Evolutionary conservation across 2,888 invertebrate species (phyloP), one percentile per base, ranked within the genome.

Genomic region (Eupelmus urozonus): DNA sequence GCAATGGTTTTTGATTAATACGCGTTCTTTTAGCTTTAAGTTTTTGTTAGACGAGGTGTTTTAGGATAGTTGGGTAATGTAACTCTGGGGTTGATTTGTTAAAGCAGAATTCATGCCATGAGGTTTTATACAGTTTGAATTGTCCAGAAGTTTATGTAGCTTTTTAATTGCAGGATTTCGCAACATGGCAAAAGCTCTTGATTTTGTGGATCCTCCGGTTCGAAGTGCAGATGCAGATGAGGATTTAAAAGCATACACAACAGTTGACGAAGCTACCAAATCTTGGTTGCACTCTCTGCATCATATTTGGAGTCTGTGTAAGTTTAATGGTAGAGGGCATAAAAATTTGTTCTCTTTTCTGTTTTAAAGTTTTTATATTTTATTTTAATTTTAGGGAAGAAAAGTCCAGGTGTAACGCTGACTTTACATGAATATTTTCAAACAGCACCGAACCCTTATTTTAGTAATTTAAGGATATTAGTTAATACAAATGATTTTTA

Each of bases 401-500:
- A 91, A 85, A 92, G 92, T 87, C 87, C 90, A 18, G 88, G 90
- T 29, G 87, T 93, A n/a, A 90, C 91, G 66, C 89, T 88, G 81
- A 91, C 91, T 71, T 88, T 93, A 7, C 87, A 89, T 67, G 84
- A 90, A 27, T 92, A 92, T 83, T 92, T 92, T 82, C 88, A 90
- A 49, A 89, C 89, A 34, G 90, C 91, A 78, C 87, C 89, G 25
- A 93, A 94, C 87, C 93, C 94, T 2, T 94, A 92, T 85, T 90
- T 92, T 83, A 90, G 93, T 77, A 91, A 91, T 29, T 87, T 94
- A 75, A 88, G 92, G 78, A 91, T 94, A 82, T 88, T 93, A 73
- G 91, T 93, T 76, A 93, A 93, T 86, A 92, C 92, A 83, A 90
- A 91, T 80, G 94, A 94, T 82, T 93, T 92, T 82, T 91, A 93